Evolutionary conservation across 2,797 vertebrate genomes (phyloP).

Genomic region (Buphagus erythrorhynchus): DNA sequence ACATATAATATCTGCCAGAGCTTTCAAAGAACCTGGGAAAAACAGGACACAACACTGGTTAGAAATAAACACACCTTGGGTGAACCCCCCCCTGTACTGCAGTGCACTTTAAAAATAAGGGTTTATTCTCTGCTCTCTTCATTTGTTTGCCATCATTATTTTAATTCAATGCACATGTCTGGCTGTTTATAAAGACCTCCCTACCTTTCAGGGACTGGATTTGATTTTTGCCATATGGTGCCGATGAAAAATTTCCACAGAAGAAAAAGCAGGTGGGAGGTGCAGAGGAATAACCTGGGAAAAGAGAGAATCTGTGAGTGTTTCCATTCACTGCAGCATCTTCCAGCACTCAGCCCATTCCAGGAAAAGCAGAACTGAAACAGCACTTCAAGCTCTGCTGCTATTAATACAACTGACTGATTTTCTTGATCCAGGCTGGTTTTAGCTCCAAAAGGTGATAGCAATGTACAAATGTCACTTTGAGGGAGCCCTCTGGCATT

Average conservation of each 20-base stretch:
- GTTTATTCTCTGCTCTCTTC: background rate
- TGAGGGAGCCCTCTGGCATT: background rate
- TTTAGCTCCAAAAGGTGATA: background rate
- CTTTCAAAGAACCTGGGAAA: conserved; percentile 88
- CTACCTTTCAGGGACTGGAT: conserved; percentile 92
- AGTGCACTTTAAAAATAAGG: background rate
- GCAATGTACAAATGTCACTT: background rate
- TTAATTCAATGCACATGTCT: background rate
- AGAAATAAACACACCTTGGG: background rate
- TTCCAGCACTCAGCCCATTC: background rate
- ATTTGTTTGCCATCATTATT: background rate
- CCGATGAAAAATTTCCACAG: conserved; percentile 95
- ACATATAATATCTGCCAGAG: conserved; percentile 92
- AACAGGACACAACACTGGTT: background rate
- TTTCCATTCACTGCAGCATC: background rate
- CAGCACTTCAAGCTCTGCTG: background rate
- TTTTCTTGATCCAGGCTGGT: background rate
- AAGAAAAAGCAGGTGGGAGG: conserved; percentile 97
- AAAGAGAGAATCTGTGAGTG: background rate
- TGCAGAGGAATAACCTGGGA: conserved; percentile 90
- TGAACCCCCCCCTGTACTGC: background rate
- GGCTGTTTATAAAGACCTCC: background rate
- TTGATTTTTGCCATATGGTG: conserved; percentile 91
- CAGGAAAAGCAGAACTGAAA: background rate
- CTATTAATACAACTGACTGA: background rate